Conservation (phyloP, 2,113 vertebrate genomes). For the Alethe diademata region DNA sequence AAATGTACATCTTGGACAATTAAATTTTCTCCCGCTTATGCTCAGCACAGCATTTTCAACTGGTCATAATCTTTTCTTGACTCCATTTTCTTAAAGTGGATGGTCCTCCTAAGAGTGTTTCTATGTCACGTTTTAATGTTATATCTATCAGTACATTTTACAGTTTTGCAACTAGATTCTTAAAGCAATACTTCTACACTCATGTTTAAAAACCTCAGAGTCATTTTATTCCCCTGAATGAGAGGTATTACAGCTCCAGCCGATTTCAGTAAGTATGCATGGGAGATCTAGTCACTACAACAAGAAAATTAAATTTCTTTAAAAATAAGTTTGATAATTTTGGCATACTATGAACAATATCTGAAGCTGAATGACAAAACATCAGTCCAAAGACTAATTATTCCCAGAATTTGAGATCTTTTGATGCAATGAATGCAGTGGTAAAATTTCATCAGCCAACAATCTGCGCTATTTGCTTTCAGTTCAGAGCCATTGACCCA, state of each 20-base stretch:
- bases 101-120: background rate
- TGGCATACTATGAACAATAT: background rate
- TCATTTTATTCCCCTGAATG: background rate
- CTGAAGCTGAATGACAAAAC: background rate
- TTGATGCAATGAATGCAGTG: background rate
- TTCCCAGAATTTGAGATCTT: background rate
- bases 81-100: slow-evolving; percentile 21
- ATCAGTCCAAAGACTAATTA: background rate
- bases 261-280: background rate
- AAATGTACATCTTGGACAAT: slow-evolving; percentile 56
- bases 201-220: background rate
- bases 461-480: background rate
- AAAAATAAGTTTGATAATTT: background rate
- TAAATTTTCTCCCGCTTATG: slow-evolving; percentile 29
- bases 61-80: slow-evolving; percentile 29
- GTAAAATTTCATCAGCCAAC: background rate
- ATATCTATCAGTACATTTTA: background rate
- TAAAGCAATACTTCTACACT: background rate
- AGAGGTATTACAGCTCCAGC: background rate
- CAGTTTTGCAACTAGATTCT: background rate
- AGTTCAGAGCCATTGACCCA: background rate
- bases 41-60: slow-evolving; percentile 13
- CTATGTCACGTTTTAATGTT: background rate
- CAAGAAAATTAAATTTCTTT: background rate
- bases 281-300: background rate